phyloP scores from a whole-genome alignment of 2,797 vertebrate species.

The Gymnopithys bicolor region DNA sequence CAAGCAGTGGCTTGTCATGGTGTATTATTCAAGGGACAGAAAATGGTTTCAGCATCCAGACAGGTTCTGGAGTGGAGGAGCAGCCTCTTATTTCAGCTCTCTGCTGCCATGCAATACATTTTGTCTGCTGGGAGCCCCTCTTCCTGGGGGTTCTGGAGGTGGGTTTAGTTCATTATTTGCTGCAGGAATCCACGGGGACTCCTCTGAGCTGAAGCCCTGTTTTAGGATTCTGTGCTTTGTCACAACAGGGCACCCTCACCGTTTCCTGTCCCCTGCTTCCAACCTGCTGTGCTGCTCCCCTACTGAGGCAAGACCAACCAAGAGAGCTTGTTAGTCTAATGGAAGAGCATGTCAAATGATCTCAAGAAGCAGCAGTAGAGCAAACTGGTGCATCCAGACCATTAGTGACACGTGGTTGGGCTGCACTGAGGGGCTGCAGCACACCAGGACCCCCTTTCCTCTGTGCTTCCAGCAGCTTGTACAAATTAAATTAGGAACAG shows the following conservation, averaged over 20 bases:
- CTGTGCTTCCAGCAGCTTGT: constrained; percentile 40
- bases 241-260: not conserved
- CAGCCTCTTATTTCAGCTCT: not conserved
- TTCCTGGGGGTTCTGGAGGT: not conserved
- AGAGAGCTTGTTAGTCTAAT: not conserved
- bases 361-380: not conserved
- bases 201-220: not conserved
- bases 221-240: not conserved
- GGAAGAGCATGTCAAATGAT: not conserved
- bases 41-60: not conserved
- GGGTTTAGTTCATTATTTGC: not conserved
- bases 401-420: not conserved
- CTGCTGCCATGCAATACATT: not conserved
- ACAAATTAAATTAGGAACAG: constrained; percentile 43
- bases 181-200: not conserved
- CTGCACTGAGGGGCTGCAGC: not conserved
- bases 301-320: not conserved
- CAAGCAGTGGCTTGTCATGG: not conserved
- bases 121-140: not conserved
- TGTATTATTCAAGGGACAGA: not conserved
- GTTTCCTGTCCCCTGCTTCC: accelerated
- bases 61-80: not conserved
- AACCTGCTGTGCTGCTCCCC: not conserved
- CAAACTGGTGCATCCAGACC: not conserved
- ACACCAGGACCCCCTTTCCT: not conserved